phyloP scores from a whole-genome alignment of 2,797 vertebrate species.

The Epinephelus malabaricus region DNA sequence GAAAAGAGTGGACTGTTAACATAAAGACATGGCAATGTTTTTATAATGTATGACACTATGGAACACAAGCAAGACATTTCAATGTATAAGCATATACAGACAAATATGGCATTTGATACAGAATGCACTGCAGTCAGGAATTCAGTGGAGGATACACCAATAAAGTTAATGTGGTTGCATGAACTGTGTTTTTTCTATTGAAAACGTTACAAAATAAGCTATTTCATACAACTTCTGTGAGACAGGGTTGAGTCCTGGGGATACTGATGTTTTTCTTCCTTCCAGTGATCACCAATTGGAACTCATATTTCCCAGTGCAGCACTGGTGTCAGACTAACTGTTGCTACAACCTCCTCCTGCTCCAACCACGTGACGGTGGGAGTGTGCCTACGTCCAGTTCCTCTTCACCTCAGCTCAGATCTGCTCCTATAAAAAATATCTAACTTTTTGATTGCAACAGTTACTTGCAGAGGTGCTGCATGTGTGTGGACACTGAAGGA shows the following conservation, averaged over 20 bases:
- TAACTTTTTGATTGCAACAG: slow-evolving; percentile 79
- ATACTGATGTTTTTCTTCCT: slow-evolving; percentile 7
- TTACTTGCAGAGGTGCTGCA: slow-evolving; percentile 66
- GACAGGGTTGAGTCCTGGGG: not conserved
- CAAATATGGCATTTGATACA: not conserved
- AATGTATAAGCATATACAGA: not conserved
- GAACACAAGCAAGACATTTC: not conserved
- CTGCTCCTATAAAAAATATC: slow-evolving; percentile 83
- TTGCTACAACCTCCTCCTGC: slow-evolving; percentile 84
- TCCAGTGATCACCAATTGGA: slow-evolving; percentile 33
- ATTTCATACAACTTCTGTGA: not conserved
- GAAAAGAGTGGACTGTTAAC: not conserved
- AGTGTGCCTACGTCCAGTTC: slow-evolving; percentile 90
- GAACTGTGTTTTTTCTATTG: not conserved
- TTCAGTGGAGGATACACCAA: not conserved
- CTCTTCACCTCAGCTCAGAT: slow-evolving; percentile 85
- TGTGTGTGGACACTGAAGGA: slow-evolving; percentile 54
- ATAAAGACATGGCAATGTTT: not conserved
- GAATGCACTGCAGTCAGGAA: not conserved
- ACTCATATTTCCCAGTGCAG: slow-evolving; percentile 47
- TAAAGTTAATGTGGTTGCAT: not conserved
- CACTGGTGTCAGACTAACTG: slow-evolving; percentile 47
- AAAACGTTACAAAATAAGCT: not conserved
- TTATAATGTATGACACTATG: not conserved
- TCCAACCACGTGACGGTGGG: slow-evolving; percentile 90